Percentiles rank a stretch among this genome's conserved stretches.
phyloP scores from a whole-genome alignment of 2,888 invertebrate species.

The Mesochorus sp. region DNA sequence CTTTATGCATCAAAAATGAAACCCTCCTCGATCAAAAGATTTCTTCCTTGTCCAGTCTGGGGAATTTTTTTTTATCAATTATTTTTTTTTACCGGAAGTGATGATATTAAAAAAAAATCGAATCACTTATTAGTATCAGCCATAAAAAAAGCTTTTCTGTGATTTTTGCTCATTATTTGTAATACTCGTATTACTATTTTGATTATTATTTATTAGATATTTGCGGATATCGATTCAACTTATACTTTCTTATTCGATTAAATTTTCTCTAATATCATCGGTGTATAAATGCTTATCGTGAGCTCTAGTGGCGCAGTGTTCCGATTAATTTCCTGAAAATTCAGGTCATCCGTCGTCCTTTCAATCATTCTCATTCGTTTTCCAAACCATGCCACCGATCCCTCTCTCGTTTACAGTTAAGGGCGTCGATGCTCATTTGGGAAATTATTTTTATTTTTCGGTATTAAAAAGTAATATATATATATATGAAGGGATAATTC shows the following conservation, averaged over 20 bases:
- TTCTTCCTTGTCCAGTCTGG: too few species aligned
- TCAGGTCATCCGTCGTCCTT: constrained; percentile 24
- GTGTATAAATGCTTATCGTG: constrained; percentile 13
- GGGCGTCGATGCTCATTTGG: not conserved
- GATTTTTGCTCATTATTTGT: too few species aligned
- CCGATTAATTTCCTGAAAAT: constrained; percentile 42
- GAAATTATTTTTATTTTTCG: not conserved
- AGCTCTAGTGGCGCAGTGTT: not conserved
- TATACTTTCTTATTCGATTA: not conserved
- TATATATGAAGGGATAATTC: not conserved
- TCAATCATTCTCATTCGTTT: not conserved
- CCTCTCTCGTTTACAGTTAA: not conserved
- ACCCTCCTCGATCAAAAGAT: too few species aligned
- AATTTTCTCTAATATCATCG: not conserved
- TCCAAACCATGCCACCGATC: not conserved
- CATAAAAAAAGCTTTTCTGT: too few species aligned
- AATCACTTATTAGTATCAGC: too few species aligned
- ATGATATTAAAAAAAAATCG: too few species aligned
- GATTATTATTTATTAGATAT: not conserved
- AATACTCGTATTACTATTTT: too few species aligned
- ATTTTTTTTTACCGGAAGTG: too few species aligned
- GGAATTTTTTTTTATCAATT: too few species aligned
- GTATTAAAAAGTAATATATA: not conserved
- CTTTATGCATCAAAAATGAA: too few species aligned
- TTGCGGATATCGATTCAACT: not conserved